A percentile compares a stretch with the other conserved stretches of the same genome.
phyloP scores from a whole-genome alignment of 1,140 invertebrate genomes.

The Conus ventricosus region DNA sequence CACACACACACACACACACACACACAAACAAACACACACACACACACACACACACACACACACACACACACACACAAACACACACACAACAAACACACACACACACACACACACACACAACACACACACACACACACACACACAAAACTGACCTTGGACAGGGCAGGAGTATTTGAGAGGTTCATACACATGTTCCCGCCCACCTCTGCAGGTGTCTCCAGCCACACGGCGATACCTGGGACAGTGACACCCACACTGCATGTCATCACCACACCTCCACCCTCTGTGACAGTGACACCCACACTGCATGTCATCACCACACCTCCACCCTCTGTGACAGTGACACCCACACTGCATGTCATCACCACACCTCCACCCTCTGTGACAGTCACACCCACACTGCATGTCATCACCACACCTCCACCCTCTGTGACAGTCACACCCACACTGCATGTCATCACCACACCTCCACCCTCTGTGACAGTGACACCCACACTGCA shows the following conservation, averaged over 20 bases:
- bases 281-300: background rate
- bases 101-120: too few relatives aligned
- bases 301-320: too few relatives aligned
- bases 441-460: too few relatives aligned
- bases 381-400: background rate
- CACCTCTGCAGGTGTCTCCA: constrained; percentile 85
- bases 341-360: background rate
- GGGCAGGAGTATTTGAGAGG: constrained; percentile 82
- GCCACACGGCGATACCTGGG: constrained; percentile 84
- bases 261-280: too few relatives aligned
- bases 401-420: too few relatives aligned
- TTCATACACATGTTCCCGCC: constrained; percentile 82
- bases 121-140: background rate
- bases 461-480: too few relatives aligned
- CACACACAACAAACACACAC: too few relatives aligned
- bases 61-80: background rate
- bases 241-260: constrained; percentile 26
- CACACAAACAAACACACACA: background rate
- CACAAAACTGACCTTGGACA: constrained; percentile 63
- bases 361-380: too few relatives aligned
- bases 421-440: too few relatives aligned
- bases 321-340: too few relatives aligned
- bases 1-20: too few relatives aligned
- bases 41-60: constrained; percentile 6
- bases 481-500: too few relatives aligned